phyloP scores from a whole-genome alignment of 1,140 invertebrate species.

The Drosophila takahashii region DNA sequence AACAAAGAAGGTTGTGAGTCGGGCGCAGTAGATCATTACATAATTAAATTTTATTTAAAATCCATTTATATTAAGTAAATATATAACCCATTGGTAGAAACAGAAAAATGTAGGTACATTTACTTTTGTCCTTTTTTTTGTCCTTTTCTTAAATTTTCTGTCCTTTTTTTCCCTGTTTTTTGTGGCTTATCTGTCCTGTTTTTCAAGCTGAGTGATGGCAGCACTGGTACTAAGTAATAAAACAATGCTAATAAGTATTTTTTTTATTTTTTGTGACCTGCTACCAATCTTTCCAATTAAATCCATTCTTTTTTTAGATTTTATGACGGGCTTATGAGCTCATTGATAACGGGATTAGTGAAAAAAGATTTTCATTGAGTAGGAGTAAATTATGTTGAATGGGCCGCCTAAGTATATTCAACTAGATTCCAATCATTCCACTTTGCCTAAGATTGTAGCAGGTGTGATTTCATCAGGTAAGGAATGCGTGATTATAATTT shows the following conservation, averaged over 20 bases:
- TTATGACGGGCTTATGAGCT: constrained; percentile 1
- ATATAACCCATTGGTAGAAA: too few relatives aligned
- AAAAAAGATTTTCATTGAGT: constrained; percentile 28
- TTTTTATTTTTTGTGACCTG: neutral
- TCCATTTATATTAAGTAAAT: too few relatives aligned
- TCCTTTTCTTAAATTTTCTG: too few relatives aligned
- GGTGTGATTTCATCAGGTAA: neutral
- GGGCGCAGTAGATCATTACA: too few relatives aligned
- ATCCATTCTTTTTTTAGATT: neutral
- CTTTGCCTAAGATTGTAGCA: neutral
- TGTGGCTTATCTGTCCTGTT: too few relatives aligned
- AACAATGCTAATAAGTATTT: neutral
- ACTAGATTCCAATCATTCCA: constrained; percentile 5
- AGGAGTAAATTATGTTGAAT: constrained; percentile 33
- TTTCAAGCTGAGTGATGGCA: too few relatives aligned
- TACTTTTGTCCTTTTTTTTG: too few relatives aligned
- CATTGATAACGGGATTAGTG: constrained; percentile 14
- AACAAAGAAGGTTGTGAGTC: too few relatives aligned
- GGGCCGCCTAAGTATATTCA: neutral
- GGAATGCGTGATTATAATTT: neutral
- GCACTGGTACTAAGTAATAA: constrained; percentile 2
- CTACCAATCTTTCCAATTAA: neutral
- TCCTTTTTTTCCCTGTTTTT: too few relatives aligned
- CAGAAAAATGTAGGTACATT: too few relatives aligned
- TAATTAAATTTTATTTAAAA: too few relatives aligned